A percentile compares a stretch with the other conserved stretches of the same genome.
Conservation (phyloP, 92 coral and sea anemone genomes). For the Diadumene lineata region DNA sequence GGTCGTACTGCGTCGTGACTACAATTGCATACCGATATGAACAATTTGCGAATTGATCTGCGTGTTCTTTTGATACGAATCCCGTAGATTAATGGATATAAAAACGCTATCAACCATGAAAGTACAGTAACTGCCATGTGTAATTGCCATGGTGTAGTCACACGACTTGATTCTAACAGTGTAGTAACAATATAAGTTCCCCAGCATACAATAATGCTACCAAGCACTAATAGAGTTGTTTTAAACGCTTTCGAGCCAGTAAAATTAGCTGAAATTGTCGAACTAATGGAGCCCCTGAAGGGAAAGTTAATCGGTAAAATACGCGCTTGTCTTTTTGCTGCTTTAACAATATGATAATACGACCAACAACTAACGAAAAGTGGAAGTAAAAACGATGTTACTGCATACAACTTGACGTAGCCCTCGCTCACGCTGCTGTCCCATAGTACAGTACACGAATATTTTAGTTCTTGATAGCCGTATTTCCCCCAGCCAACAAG, state of each 20-base stretch:
- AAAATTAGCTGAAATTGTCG: constrained; percentile 59
- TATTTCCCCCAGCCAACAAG: constrained; percentile 95
- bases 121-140: constrained; percentile 64
- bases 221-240: constrained; percentile 77
- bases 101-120: constrained; percentile 47
- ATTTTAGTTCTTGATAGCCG: constrained; percentile 69
- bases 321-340: constrained; percentile 91
- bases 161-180: constrained; percentile 69
- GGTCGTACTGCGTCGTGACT: constrained; percentile 59
- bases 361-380: constrained; percentile 66
- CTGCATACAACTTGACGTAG: constrained; percentile 74
- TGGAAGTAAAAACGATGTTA: constrained; percentile 58
- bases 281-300: constrained; percentile 50
- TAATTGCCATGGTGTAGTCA: constrained; percentile 48
- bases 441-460: constrained; percentile 89
- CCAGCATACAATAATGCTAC: constrained; percentile 78
- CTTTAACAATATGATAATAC: constrained; percentile 84
- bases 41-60: constrained; percentile 53
- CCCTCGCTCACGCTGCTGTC: constrained; percentile 78
- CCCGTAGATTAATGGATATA: constrained; percentile 91
- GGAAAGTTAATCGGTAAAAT: constrained; percentile 47
- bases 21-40: constrained; percentile 39
- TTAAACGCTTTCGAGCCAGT: constrained; percentile 83
- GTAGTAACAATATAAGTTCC: constrained; percentile 69
- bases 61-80: constrained; percentile 84